These are phyloP conservation scores for Micrasema longulum DNA, from an alignment of 1,140 invertebrate genomes.

Conservation along the genomic window DNA sequence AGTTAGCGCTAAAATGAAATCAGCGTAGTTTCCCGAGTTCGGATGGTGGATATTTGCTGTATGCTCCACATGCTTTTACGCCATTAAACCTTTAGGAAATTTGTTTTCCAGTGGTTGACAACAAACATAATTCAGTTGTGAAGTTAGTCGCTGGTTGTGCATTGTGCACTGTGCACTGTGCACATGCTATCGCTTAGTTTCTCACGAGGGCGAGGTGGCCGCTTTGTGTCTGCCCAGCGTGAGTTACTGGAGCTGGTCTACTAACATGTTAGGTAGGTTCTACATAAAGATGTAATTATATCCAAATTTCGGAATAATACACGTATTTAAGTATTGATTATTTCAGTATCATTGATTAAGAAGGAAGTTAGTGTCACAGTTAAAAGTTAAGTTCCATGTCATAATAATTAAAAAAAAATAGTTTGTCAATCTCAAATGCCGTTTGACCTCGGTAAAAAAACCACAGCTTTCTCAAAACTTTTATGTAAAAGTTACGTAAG, in stretches of 20 bases:
- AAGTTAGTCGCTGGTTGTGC: constrained; percentile 35
- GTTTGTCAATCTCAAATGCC: no score
- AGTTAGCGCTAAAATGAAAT: background rate
- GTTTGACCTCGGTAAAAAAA: no score
- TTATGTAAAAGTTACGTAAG: no score
- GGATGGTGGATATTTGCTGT: background rate
- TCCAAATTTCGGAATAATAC: no score
- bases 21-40: constrained; percentile 13
- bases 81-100: constrained; percentile 39
- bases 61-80: constrained; percentile 27
- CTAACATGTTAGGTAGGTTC: no score
- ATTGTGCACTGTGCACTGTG: background rate
- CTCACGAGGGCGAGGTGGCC: background rate
- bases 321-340: no score
- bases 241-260: background rate
- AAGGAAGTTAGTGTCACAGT: no score
- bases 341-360: no score
- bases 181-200: constrained; percentile 51
- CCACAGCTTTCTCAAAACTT: no score
- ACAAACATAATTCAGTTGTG: constrained; percentile 44
- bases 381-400: no score
- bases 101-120: constrained; percentile 38
- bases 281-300: no score
- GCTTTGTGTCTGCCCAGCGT: background rate
- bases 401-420: no score